Percentiles rank a stretch among this genome's conserved stretches.
Evolutionary conservation across 1,140 invertebrate genomes (phyloP).

Genomic region (Euwallacea fornicatus): DNA sequence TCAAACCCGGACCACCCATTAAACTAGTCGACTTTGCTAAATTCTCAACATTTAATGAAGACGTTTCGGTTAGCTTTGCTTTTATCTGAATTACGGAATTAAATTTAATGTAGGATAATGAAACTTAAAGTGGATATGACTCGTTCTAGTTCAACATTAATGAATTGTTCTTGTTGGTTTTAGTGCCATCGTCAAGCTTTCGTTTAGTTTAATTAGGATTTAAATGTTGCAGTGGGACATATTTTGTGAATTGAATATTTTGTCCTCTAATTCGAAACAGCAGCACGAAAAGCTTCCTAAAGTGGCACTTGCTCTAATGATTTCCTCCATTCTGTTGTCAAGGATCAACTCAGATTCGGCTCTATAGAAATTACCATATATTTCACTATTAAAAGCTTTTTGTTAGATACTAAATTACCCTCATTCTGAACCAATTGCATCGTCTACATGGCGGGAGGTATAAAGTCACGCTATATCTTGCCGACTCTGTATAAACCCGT

Average conservation of each 20-base stretch:
- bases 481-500: slow-evolving; percentile 37
- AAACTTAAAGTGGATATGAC: slow-evolving; percentile 13
- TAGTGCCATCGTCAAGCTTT: too few relatives aligned
- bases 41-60: slow-evolving; percentile 18
- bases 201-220: too few relatives aligned
- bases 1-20: slow-evolving; percentile 1
- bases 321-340: too few relatives aligned
- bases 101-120: slow-evolving; percentile 20
- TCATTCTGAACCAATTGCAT: slow-evolving; percentile 4
- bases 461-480: slow-evolving; percentile 40
- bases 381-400: too few relatives aligned
- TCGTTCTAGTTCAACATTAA: background rate
- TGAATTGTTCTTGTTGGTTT: too few relatives aligned
- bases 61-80: slow-evolving; percentile 18
- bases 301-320: too few relatives aligned
- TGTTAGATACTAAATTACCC: slow-evolving; percentile 10
- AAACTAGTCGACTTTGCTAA: slow-evolving; percentile 10
- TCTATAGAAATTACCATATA: too few relatives aligned
- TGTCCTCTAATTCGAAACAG: background rate
- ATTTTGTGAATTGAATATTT: background rate
- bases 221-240: too few relatives aligned
- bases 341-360: too few relatives aligned
- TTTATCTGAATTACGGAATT: slow-evolving; percentile 16
- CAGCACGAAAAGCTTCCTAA: too few relatives aligned
- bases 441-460: slow-evolving; percentile 28